Evolutionary conservation across 2,797 vertebrate genomes (phyloP), one percentile per base, ranked within the genome.

Genomic region (Iguana delicatissima): DNA sequence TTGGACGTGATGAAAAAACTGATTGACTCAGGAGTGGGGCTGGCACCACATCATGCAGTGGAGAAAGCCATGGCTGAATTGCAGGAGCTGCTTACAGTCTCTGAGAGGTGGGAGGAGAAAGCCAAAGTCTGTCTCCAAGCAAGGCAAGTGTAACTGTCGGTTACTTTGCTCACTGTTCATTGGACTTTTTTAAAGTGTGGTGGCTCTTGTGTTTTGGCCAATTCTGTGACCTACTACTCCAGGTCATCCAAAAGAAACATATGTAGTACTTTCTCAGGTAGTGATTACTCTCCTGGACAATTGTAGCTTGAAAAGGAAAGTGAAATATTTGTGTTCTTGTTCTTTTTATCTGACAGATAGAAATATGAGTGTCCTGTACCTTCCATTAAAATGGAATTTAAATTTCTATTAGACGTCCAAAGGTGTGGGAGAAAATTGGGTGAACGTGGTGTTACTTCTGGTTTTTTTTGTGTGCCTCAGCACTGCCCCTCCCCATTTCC

Each of bases 61-160:
- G 99, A 99, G 96, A 99, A 99, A 93, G 99, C 99, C 86, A 99
- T 99, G 99, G 98, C 98, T 1, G 99, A 99, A 91, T 98, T 99
- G 35, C 99, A 99, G 93, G 99, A 99, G 95, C 98, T 99, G 85
- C 98, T 99, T 42, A 99, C 99, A 0, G 98, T 99, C 57, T 99
- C 99, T 0, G 99, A 99, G 96, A 97, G 99, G 93, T 99, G 99
- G 99, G 99, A 99, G 95, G 99, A 99, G 92, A 99, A 99, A 94
- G 99, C 99, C 42, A 98, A 98, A 6, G 97, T 98, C 90, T 99
- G 98, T 93, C 97, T 99, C 18, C 99, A 99, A 96, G 99, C 99
- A 94, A 98, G 99, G 99, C 99, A 87, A 97, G 95, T 93, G 86
- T 46, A 77, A 85, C 82, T 55, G 26, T 10, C 32, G 67, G 67